Evolutionary conservation across 2,797 vertebrate genomes (phyloP).

Genomic region (Lindbergichthys nudifrons): DNA sequence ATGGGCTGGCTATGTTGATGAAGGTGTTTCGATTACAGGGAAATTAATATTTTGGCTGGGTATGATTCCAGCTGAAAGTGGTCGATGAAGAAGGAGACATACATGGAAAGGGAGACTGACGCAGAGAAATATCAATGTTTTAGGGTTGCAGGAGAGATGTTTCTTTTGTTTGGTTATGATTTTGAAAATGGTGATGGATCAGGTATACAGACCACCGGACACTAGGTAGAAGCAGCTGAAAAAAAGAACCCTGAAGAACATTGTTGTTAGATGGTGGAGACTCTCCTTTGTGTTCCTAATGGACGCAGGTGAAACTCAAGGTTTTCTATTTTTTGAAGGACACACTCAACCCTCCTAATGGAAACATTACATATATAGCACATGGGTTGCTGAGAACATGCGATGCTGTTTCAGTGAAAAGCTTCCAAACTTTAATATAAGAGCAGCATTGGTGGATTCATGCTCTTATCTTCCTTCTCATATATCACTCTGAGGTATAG

Average conservation of each 20-base stretch:
- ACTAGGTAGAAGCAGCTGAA: not conserved
- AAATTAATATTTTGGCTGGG: slow-evolving; percentile 29
- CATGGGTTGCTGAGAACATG: not conserved
- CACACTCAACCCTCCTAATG: not conserved
- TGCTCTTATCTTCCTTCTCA: not conserved
- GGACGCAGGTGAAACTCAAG: slow-evolving; percentile 13
- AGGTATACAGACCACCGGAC: not conserved
- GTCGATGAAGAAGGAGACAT: slow-evolving; percentile 27
- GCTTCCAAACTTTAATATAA: not conserved
- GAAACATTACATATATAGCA: not conserved
- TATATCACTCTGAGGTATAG: not conserved
- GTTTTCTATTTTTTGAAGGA: not conserved
- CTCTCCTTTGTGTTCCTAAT: slow-evolving; percentile 7
- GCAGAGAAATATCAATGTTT: slow-evolving; percentile 25
- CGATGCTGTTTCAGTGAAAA: not conserved
- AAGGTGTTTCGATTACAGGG: slow-evolving; percentile 24
- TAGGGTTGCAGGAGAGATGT: not conserved
- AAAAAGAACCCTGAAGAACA: not conserved
- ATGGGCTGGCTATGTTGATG: slow-evolving; percentile 24
- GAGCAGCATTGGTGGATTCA: not conserved
- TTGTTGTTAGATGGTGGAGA: not conserved
- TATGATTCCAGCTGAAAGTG: slow-evolving; percentile 22
- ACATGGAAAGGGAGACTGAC: slow-evolving; percentile 6
- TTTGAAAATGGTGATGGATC: slow-evolving; percentile 16
- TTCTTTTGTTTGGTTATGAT: slow-evolving; percentile 8